These are phyloP conservation scores for Burhinus bistriatus DNA, from an alignment of 2,113 vertebrate genomes.

Conservation along the genomic window DNA sequence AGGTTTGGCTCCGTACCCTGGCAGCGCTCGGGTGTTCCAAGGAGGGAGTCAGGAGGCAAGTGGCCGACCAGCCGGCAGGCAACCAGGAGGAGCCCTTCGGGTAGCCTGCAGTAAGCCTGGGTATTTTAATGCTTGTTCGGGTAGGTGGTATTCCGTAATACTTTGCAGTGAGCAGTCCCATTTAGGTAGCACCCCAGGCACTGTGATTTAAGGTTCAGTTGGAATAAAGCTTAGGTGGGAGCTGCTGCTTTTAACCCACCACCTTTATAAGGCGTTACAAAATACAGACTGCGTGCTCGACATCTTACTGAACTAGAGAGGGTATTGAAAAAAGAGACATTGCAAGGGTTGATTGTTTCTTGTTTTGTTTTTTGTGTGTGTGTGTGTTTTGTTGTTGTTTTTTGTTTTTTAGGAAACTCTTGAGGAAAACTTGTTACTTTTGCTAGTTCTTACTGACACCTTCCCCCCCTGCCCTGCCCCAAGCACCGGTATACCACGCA, in stretches of 20 bases:
- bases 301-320: rapidly evolving
- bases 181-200: not conserved
- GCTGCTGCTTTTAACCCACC: not conserved
- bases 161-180: not conserved
- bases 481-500: too few species aligned
- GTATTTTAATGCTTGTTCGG: not conserved
- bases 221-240: not conserved
- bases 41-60: not conserved
- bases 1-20: not conserved
- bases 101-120: not conserved
- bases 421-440: not conserved
- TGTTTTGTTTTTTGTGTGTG: too few species aligned
- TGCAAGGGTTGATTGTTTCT: not conserved
- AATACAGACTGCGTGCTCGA: not conserved
- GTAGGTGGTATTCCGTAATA: not conserved
- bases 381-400: not conserved
- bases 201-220: not conserved
- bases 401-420: not conserved
- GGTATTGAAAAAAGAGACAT: not conserved
- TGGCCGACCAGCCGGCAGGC: too few species aligned
- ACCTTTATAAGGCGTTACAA: not conserved
- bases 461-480: rapidly evolving
- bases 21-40: rapidly evolving
- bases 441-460: not conserved
- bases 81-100: not conserved